A percentile compares a stretch with the other conserved stretches of the same genome.
Conservation (phyloP, 2,113 vertebrate genomes). For the Sinocyclocheilus rhinocerous region DNA sequence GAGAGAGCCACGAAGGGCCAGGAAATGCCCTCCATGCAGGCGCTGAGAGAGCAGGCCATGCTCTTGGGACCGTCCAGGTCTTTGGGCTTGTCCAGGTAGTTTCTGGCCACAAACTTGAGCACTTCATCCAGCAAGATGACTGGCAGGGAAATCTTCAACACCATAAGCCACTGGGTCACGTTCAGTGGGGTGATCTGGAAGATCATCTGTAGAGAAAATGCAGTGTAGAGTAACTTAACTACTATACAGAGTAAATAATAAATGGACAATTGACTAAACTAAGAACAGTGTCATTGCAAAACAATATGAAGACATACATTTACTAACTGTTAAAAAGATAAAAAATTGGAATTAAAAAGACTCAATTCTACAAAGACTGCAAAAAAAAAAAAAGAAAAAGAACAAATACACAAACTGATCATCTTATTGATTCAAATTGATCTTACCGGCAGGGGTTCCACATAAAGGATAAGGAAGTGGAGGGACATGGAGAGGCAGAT, state of each 20-base stretch:
- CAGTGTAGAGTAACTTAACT: not conserved
- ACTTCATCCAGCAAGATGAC: constrained; percentile 97
- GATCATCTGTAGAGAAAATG: constrained; percentile 83
- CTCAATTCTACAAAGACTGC: not conserved
- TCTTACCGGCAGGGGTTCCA: constrained; percentile 94
- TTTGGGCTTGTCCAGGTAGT: constrained; percentile 97
- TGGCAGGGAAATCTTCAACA: constrained; percentile 96
- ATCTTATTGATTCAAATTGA: not conserved
- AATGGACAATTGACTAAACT: too few relatives aligned
- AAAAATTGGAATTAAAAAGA: not conserved
- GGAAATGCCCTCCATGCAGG: constrained; percentile 95
- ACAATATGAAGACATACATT: too few relatives aligned
- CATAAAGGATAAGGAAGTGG: constrained; percentile 98
- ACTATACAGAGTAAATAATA: too few relatives aligned
- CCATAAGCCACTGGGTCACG: constrained; percentile 96
- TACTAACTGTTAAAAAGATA: too few relatives aligned
- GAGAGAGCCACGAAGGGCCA: constrained; percentile 95
- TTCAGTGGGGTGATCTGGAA: constrained; percentile 99
- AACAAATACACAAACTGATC: not conserved
- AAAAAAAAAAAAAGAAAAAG: not conserved
- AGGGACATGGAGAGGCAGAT: constrained; percentile 99
- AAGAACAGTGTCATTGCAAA: too few relatives aligned
- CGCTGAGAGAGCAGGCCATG: constrained; percentile 83
- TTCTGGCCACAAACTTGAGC: constrained; percentile 94
- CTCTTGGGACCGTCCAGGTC: constrained; percentile 84